Percentiles rank a stretch among this genome's conserved stretches.
These are phyloP conservation scores for Peromyscus melanophrys DNA, from an alignment of 2,797 vertebrate species.

Conservation along the genomic window DNA sequence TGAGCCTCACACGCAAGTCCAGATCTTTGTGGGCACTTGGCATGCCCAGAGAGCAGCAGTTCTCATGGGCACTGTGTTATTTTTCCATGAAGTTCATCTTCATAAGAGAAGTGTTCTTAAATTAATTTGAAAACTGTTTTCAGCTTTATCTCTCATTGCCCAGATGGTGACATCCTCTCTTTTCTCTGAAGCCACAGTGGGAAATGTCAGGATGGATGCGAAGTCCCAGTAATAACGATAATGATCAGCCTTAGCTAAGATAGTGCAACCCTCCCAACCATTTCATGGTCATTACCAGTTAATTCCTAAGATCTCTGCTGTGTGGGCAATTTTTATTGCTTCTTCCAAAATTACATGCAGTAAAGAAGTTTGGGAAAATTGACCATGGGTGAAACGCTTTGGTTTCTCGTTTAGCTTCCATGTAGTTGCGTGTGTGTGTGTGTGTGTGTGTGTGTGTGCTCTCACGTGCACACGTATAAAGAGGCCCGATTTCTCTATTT, in stretches of 20 bases:
- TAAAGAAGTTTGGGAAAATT: neutral
- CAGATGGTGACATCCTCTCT: neutral
- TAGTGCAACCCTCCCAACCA: neutral
- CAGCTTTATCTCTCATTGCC: neutral
- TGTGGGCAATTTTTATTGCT: neutral
- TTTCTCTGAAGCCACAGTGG: neutral
- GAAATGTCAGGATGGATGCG: neutral
- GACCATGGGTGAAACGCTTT: neutral
- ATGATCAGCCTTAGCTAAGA: neutral
- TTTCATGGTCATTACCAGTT: neutral
- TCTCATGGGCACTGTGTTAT: rapidly evolving
- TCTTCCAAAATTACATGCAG: neutral
- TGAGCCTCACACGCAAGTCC: neutral
- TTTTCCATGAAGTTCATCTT: slow-evolving; percentile 25
- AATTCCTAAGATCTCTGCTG: neutral
- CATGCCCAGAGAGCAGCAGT: neutral
- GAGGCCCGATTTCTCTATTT: neutral
- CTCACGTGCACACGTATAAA: rapidly evolving
- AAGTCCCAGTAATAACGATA: neutral
- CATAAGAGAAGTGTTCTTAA: neutral
- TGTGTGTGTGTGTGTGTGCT: neutral
- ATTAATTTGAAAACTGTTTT: neutral
- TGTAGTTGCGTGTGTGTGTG: rapidly evolving
- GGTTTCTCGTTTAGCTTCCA: neutral
- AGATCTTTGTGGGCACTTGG: neutral